Evolutionary conservation across 2,888 invertebrate species (phyloP), one percentile per base, ranked within the genome.

Genomic region (Cyaniris semiargus): DNA sequence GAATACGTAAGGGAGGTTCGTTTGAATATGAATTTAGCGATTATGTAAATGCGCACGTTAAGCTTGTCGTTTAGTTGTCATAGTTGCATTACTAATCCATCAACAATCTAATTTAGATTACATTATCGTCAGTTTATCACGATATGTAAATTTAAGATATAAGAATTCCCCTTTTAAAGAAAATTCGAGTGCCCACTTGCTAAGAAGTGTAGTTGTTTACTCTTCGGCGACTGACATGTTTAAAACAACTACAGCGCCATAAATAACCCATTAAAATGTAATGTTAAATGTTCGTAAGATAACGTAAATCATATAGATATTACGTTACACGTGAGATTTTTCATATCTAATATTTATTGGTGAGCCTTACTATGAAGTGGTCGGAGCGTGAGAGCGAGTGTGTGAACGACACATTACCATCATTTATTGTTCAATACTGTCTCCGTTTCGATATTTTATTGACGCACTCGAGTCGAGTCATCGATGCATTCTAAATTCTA

Each of bases 351-450:
- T 79, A 81, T 80, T 82, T 82, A 81, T 82, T 82, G 82, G 80
- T 80, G 80, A 79, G 78, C 78, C 79, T 81, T 79, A 82, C 81
- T 80, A 79, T 86, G 84, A 87, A 89, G 88, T 88, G 89, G 87
- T 84, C 79, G 82, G 85, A 84, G 89, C 89, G 90, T 90, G 89
- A 87, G 90, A 89, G 84, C 85, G 80, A 79, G 81, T 84, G 90
- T 90, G 90, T 90, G 90, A 91, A 90, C 89, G 85, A 82, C 82
- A 84, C 84, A 88, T 90, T 86, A 88, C 83, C 86, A 88, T 89
- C 86, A 88, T 88, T 91, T 90, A 89, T 90, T 87, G 86, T 89
- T 90, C 86, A 86, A 86, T 88, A 82, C 83, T 80, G 81, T 81
- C 81, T 80, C 80, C 81, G 83, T 85, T 85, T 84, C 81, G 85